Evolutionary conservation across 2,797 vertebrate genomes (phyloP).

Genomic region (Salmo trutta): DNA sequence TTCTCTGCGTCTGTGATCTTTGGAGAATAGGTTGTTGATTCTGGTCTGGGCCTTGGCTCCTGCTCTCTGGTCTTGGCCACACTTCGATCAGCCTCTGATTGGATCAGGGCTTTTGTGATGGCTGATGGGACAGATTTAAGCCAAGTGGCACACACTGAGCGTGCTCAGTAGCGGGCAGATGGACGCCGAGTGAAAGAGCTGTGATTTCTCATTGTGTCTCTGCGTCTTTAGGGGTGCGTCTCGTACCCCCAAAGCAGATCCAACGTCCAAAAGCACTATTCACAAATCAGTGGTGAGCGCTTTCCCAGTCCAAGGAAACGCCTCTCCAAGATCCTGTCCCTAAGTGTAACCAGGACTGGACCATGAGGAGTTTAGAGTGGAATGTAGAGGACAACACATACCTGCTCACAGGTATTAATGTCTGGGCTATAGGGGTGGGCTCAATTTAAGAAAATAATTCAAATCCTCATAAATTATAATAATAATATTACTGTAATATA

Average conservation of each 20-base stretch:
- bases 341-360: constrained; percentile 64
- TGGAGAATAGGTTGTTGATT: constrained; percentile 76
- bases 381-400: constrained; percentile 34
- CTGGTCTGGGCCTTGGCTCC: constrained; percentile 74
- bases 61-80: constrained; percentile 68
- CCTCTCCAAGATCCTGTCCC: constrained; percentile 72
- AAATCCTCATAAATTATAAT: background rate
- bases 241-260: constrained; percentile 66
- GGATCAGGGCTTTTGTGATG: constrained; percentile 75
- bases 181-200: constrained; percentile 76
- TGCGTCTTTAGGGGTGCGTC: constrained; percentile 69
- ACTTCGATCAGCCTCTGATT: constrained; percentile 70
- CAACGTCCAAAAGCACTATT: constrained; percentile 69
- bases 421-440: background rate
- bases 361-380: constrained; percentile 66
- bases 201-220: constrained; percentile 80
- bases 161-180: constrained; percentile 73
- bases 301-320: constrained; percentile 71
- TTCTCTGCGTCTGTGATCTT: constrained; percentile 56
- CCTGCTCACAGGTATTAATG: background rate
- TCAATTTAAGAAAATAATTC: background rate
- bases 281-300: constrained; percentile 72
- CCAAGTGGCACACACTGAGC: constrained; percentile 77
- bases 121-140: constrained; percentile 75
- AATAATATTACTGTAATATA: background rate